Evolutionary conservation across 1,140 invertebrate species (phyloP), one percentile per base, ranked within the genome.

Genomic region (Meloidogyne exigua): DNA sequence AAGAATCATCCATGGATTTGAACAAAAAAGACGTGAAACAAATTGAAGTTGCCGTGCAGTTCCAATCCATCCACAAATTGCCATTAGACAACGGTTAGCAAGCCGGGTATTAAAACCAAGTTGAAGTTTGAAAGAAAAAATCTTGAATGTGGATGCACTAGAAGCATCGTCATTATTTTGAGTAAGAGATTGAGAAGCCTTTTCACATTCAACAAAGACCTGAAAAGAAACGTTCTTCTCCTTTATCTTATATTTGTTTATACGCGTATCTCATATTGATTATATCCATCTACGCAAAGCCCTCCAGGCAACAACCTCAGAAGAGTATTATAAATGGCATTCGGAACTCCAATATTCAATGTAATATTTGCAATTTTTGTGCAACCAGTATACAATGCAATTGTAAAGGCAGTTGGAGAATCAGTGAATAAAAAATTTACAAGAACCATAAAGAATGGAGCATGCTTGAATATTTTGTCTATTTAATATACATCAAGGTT

Each of bases 391-490:
- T 73, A 73, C 13, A 73, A 65, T 15, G 72, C 21, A 25, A 73
- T 65, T 65, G 57, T 26, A 57, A n/a, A 57, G 25, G 57, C 21
- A 18, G 72, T 36, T n/a, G 25, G 36, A 25, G 65, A 57, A 28
- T 73, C 72, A 13, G 72, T 64, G 11, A 73, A 65, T 13, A 12
- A 57, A 62, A 65, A 39, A 36, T 23, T 26, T 12, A 64, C 57
- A 13, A 73, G 57, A 21, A 73, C 72, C 72, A 73, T 73, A 32
- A 73, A 73, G 21, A 57, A 73, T 7, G 72, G 57, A 21, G 72
- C 28, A 32, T 73, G 72, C 72, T 73, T 5, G 25, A 72, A 44
- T 9, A 68, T 18, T 68, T n/a, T n/a, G 4, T 67, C n/a, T n/a
- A n/a, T n/a, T n/a, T n/a, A n/a, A n/a, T n/a, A n/a, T n/a, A n/a